phyloP scores from a whole-genome alignment of 1,140 invertebrate genomes.

The Lepidurus apus region DNA sequence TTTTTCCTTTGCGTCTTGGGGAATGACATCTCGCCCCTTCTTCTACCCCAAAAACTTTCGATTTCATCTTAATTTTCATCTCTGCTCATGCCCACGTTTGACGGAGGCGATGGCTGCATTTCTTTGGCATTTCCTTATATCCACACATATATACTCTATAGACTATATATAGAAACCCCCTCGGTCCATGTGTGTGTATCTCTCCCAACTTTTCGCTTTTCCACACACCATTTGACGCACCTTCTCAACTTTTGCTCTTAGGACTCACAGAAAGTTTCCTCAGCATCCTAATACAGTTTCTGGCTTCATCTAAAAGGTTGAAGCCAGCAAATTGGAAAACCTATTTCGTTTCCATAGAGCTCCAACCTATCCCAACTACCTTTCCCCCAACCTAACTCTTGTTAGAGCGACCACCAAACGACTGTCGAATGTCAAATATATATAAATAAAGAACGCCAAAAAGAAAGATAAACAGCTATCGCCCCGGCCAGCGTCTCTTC shows the following conservation, averaged over 20 bases:
- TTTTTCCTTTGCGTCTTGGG: neutral
- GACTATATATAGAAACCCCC: neutral
- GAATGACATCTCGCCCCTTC: neutral
- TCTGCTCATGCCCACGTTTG: slow-evolving; percentile 20
- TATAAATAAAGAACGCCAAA: slow-evolving; percentile 1
- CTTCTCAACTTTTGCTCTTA: neutral
- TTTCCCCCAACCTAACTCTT: too few relatives aligned
- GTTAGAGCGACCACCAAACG: neutral
- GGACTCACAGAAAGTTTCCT: neutral
- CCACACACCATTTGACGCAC: neutral
- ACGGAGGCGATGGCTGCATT: slow-evolving; percentile 9
- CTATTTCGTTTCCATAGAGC: too few relatives aligned
- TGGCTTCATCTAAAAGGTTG: too few relatives aligned
- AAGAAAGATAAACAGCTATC: slow-evolving; percentile 28
- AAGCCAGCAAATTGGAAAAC: too few relatives aligned
- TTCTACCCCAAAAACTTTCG: neutral
- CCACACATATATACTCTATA: neutral
- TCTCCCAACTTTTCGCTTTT: neutral
- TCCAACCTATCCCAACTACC: too few relatives aligned
- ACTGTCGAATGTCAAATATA: neutral
- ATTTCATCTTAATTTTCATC: neutral
- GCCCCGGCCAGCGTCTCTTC: slow-evolving; percentile 23
- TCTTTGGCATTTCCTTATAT: slow-evolving; percentile 13
- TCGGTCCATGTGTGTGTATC: neutral
- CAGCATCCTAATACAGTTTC: too few relatives aligned